Base-by-base conservation (phyloP, 2,797 vertebrate genomes). In the Centropyge bicolor region DNA sequence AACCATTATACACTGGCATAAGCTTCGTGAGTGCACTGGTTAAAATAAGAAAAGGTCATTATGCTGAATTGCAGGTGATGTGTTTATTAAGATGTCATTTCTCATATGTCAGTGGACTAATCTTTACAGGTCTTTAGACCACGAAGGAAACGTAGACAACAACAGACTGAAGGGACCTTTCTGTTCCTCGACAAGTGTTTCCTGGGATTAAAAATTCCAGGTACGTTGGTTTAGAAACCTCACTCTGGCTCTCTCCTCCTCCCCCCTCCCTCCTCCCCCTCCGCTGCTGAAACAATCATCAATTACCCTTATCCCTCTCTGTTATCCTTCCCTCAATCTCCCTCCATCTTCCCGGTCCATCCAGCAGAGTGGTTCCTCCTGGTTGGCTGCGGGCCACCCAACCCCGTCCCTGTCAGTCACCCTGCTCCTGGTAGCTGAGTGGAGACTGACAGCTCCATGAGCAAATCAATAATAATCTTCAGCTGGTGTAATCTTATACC, bases 401-500 rank as follows among this genome's bases (percentile, higher is more conserved):
- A 95, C 96, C 96, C 96, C 92, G 91, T 96, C 95, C 94, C 97
- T 97, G 97, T 97, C 97, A 96, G 95, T 97, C 97, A 97, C 81
- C 85, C 94, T 65, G 93, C 94, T 94, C 93, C 94, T 85, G 89
- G 93, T 94, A 90, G 83, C 95, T 93, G 93, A 95, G 94, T 90
- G 85, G 70, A 94, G 97, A 97, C 93, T 97, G 97, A 97, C 96
- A 97, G 96, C 86, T 91, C 95, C 92, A 94, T 95, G 96, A 96
- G 95, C 61, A 95, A 97, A 99, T 98, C 97, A 97, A 98, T 98
- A 98, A 97, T 97, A 97, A 97, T 98, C 97, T 97, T 97, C 96
- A 95, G 93, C 95, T 94, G 93, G 95, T 95, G 96, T 95, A 96
- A 96, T 95, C 88, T 89, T 89, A 92, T 91, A 93, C 93, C 95